A percentile compares a stretch with the other conserved stretches of the same genome.
These are phyloP conservation scores for Apteryx mantelli DNA, from an alignment of 2,113 vertebrate genomes.

Conservation along the genomic window DNA sequence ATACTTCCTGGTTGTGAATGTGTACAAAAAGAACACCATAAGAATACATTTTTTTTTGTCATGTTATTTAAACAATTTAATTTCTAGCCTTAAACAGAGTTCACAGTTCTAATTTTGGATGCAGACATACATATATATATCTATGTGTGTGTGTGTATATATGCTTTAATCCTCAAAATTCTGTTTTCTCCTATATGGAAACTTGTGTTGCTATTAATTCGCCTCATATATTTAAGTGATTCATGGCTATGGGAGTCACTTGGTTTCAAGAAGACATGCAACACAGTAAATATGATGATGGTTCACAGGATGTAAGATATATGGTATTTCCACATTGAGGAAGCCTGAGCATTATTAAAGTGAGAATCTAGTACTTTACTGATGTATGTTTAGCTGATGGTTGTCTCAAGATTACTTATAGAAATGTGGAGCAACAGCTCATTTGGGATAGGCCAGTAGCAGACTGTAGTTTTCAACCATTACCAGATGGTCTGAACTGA, in stretches of 20 bases:
- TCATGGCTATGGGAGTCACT: background rate
- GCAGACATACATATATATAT: too few relatives aligned
- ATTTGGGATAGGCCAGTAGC: background rate
- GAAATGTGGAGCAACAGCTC: background rate
- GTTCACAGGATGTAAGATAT: background rate
- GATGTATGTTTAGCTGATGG: background rate
- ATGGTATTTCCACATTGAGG: background rate
- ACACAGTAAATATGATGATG: background rate
- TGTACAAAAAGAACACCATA: background rate
- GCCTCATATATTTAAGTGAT: background rate
- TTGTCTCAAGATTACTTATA: background rate
- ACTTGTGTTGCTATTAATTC: background rate
- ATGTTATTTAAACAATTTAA: background rate
- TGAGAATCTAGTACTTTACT: background rate
- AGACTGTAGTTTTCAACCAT: background rate
- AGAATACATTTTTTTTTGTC: background rate
- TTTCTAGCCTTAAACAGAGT: background rate
- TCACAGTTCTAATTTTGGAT: background rate
- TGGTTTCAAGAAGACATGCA: background rate
- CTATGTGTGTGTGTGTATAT: accelerated
- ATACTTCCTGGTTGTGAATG: background rate
- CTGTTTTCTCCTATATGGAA: background rate
- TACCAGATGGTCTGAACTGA: background rate
- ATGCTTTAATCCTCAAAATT: background rate
- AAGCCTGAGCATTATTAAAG: background rate